Base-by-base conservation (phyloP, 2,888 invertebrate genomes). In the Leptinotarsa rubiginosa region DNA sequence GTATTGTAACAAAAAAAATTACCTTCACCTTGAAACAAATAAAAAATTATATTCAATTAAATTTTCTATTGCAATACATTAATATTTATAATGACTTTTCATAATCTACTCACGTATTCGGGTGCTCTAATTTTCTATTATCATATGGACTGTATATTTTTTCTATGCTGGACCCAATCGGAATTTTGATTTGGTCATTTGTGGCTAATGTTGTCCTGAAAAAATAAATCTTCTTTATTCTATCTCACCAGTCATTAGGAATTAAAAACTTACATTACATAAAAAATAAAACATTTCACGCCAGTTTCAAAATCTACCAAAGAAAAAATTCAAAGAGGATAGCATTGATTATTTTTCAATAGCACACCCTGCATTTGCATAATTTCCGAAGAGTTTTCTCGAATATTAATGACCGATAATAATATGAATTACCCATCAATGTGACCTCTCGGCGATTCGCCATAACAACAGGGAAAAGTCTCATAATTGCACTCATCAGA, bases 131-230 rank as follows among this genome's bases (percentile, higher is more conserved):
- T 68, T 79, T 73, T 62, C 84, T 77, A 68, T 83, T 81, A 50
- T 83, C 84, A 71, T 83, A 83, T 3, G 83, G 84, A 70, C 83
- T 77, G 68, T 84, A 84, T 47, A 74, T 79, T 75, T 81, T 83
- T 65, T 79, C 78, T 18, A 56, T 64, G 59, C 62, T 65, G 62
- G 68, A 65, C 74, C 75, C 74, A 54, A 83, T 78, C 2, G 83
- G 81, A 15, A 82, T 74, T 75, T 82, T 82, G 20, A 83, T 80
- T 71, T 81, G 82, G 65, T 83, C 83, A 78, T 81, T 82, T 65
- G 77, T 80, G 15, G 82, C 80, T 68, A 83, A 72, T 62, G 79
- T 80, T 22, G 80, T 79, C 25, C 80, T 80, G 73, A 56, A 56
- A 56, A 56, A 56, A 56, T 50, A 4, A 50, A 50, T 50, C n/a